Evolutionary conservation across 1,140 invertebrate species (phyloP).

Genomic region (Ladona fulva): DNA sequence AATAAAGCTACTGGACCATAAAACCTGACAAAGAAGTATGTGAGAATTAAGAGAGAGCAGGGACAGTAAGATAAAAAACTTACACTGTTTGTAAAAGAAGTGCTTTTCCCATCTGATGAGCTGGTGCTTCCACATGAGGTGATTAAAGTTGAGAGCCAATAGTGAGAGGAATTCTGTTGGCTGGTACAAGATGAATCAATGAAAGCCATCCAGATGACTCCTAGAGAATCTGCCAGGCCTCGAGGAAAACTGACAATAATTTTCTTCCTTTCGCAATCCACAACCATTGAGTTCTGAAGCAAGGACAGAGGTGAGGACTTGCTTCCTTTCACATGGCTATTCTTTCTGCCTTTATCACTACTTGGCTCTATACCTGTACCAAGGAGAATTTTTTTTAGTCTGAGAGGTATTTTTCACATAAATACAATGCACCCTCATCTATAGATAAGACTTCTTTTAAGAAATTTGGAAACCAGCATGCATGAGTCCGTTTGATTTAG

Average conservation of each 20-base stretch:
- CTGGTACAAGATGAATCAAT: slow-evolving; percentile 14
- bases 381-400: background rate
- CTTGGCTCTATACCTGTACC: background rate
- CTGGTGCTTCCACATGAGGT: slow-evolving; percentile 19
- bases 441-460: too few relatives aligned
- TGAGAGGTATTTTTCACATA: background rate
- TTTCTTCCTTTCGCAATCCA: slow-evolving; percentile 14
- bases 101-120: slow-evolving; percentile 14
- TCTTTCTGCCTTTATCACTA: background rate
- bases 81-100: background rate
- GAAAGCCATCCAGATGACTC: slow-evolving; percentile 10
- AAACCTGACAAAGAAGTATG: too few relatives aligned
- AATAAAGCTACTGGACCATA: too few relatives aligned
- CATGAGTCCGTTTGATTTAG: too few relatives aligned
- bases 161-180: slow-evolving; percentile 15
- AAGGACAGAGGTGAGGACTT: background rate
- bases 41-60: too few relatives aligned
- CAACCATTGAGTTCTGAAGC: slow-evolving; percentile 12
- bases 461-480: too few relatives aligned
- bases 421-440: too few relatives aligned
- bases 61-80: background rate
- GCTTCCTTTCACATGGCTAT: background rate
- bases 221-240: background rate
- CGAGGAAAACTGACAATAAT: slow-evolving; percentile 14
- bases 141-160: slow-evolving; percentile 13